A percentile compares a stretch with the other conserved stretches of the same genome.
These are phyloP conservation scores for Micropterix aruncella DNA, from an alignment of 2,888 invertebrate genomes.

Conservation along the genomic window DNA sequence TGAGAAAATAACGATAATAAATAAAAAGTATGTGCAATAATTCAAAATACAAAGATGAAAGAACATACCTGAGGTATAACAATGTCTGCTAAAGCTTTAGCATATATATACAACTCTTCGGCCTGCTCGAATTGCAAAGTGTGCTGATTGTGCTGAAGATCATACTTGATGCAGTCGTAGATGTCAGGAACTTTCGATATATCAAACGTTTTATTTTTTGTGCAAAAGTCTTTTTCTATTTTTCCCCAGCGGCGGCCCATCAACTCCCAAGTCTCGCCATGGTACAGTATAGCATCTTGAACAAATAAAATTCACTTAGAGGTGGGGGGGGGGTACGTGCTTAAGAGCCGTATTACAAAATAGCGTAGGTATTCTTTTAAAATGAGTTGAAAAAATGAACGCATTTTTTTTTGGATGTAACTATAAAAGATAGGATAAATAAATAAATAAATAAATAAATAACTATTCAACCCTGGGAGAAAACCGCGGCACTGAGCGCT, in stretches of 20 bases:
- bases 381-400: too few relatives aligned
- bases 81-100: constrained; percentile 95
- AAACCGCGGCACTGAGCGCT: too few relatives aligned
- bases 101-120: constrained; percentile 86
- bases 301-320: too few relatives aligned
- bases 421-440: too few relatives aligned
- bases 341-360: too few relatives aligned
- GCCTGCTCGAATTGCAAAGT: constrained; percentile 86
- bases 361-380: too few relatives aligned
- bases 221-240: constrained; percentile 94
- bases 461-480: too few relatives aligned
- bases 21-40: too few relatives aligned
- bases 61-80: constrained; percentile 95
- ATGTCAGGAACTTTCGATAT: constrained; percentile 99
- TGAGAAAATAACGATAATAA: neutral
- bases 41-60: too few relatives aligned
- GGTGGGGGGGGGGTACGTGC: neutral
- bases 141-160: constrained; percentile 95
- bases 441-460: neutral
- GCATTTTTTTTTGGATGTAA: too few relatives aligned
- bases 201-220: constrained; percentile 85
- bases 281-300: constrained; percentile 82
- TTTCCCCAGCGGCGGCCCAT: constrained; percentile 97
- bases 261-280: constrained; percentile 97
- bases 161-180: constrained; percentile 98